phyloP scores from a whole-genome alignment of 1,140 invertebrate genomes.

The Zaprionus africanus region DNA sequence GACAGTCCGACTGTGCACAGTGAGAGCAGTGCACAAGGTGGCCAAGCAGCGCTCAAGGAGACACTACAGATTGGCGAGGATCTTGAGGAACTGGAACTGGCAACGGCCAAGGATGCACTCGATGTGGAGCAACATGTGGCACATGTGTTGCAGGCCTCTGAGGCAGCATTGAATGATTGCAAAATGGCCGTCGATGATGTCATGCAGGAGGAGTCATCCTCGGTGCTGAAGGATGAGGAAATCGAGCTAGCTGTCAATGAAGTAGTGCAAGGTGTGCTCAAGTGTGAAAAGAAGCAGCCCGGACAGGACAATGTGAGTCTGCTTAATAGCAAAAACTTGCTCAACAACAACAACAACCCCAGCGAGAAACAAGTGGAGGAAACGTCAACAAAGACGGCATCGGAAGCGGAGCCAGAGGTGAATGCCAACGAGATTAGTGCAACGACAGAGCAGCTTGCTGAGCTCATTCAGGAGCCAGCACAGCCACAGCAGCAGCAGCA shows the following conservation, averaged over 20 bases:
- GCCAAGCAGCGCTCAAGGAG: constrained; percentile 62
- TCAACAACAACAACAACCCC: constrained; percentile 72
- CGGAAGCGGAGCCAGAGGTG: constrained; percentile 4
- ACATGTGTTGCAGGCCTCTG: constrained; percentile 86
- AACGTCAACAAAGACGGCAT: constrained; percentile 5
- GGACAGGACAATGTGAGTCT: constrained; percentile 64
- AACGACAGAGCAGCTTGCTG: constrained; percentile 13
- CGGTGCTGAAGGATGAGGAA: constrained; percentile 85
- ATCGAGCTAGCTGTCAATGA: constrained; percentile 85
- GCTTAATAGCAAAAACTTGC: constrained; percentile 79
- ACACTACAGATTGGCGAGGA: constrained; percentile 70
- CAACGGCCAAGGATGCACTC: constrained; percentile 64
- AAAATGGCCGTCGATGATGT: constrained; percentile 75
- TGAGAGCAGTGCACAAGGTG: constrained; percentile 30
- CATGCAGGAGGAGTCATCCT: constrained; percentile 85
- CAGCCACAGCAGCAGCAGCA: constrained; percentile 14
- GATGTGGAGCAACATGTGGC: constrained; percentile 86
- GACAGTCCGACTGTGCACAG: neutral
- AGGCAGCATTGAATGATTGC: constrained; percentile 86
- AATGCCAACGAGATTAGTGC: constrained; percentile 68
- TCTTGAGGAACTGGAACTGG: constrained; percentile 85
- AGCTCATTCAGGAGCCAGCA: constrained; percentile 1
- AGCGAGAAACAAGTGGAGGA: constrained; percentile 42
- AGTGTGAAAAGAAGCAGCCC: constrained; percentile 75
- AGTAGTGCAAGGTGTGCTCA: constrained; percentile 84